A percentile compares a stretch with the other conserved stretches of the same genome.
Evolutionary conservation across 2,113 vertebrate genomes (phyloP).

Genomic region (Cochlearius cochlearius): DNA sequence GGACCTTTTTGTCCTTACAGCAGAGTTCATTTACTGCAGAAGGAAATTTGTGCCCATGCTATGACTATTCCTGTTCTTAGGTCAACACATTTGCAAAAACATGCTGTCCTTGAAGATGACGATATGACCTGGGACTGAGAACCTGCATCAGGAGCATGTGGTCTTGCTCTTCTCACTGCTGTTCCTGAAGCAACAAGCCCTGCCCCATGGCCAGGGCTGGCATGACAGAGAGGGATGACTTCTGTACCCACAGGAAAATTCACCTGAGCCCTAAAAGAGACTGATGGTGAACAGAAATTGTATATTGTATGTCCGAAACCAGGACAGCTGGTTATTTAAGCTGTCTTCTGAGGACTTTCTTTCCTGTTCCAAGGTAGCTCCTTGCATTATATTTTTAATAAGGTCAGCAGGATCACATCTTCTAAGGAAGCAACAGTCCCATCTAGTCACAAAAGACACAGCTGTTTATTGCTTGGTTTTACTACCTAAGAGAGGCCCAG

Average conservation of each 20-base stretch:
- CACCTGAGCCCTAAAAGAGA: neutral
- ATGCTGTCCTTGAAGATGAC: neutral
- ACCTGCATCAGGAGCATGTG: neutral
- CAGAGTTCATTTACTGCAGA: neutral
- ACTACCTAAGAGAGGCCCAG: neutral
- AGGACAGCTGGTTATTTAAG: neutral
- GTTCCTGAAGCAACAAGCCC: neutral
- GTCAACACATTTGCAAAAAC: neutral
- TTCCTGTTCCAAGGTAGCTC: neutral
- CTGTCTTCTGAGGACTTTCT: neutral
- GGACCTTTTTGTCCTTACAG: fast-evolving
- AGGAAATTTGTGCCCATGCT: neutral
- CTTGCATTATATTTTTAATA: neutral
- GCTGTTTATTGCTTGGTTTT: neutral
- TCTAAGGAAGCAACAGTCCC: neutral
- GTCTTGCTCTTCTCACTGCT: neutral
- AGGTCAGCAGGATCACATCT: neutral
- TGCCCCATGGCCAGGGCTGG: neutral
- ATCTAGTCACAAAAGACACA: neutral
- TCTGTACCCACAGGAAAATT: neutral
- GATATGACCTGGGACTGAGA: neutral
- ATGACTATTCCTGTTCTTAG: neutral
- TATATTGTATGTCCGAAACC: no score
- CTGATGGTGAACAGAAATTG: neutral
- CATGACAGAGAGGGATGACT: neutral